These are phyloP conservation scores for Thalassaphorura encarpata DNA, from an alignment of 1,140 invertebrate genomes.

Conservation along the genomic window DNA sequence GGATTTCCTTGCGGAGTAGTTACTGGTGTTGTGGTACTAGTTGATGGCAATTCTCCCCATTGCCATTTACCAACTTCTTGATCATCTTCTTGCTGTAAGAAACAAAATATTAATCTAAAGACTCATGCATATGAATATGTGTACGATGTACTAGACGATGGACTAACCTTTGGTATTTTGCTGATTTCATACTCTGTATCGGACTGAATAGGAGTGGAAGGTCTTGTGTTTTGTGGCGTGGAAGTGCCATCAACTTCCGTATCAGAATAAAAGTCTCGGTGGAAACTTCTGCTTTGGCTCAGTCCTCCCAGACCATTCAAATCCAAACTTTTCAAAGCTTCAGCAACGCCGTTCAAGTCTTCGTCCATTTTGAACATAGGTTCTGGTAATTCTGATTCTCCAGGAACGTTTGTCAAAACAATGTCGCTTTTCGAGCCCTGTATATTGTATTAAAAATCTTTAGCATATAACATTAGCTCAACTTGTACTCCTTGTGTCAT, in stretches of 20 bases:
- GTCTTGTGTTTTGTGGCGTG: slow-evolving; percentile 55
- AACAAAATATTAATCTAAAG: background rate
- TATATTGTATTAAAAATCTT: background rate
- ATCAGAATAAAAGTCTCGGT: slow-evolving; percentile 32
- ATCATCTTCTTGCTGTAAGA: slow-evolving; percentile 24
- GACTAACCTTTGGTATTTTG: slow-evolving; percentile 28
- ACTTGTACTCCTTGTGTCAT: no score
- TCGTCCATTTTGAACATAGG: slow-evolving; percentile 32
- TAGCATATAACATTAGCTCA: background rate
- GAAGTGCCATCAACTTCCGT: slow-evolving; percentile 27
- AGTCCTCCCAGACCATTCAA: background rate
- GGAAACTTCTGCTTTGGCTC: slow-evolving; percentile 28
- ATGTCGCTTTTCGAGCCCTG: slow-evolving; percentile 30
- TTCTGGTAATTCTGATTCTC: slow-evolving; percentile 8
- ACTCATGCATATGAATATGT: background rate
- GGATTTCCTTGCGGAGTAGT: slow-evolving; percentile 12
- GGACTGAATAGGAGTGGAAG: slow-evolving; percentile 74
- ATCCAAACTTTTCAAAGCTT: slow-evolving; percentile 2
- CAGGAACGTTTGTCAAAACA: slow-evolving; percentile 7
- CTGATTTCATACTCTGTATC: slow-evolving; percentile 83
- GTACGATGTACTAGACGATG: background rate
- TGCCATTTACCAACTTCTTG: slow-evolving; percentile 54
- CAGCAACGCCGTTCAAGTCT: slow-evolving; percentile 14
- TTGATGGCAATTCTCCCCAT: slow-evolving; percentile 87
- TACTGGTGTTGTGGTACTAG: slow-evolving; percentile 25